Conservation (phyloP, 2,888 invertebrate genomes). For the Acanthococcus lagerstroemiae region DNA sequence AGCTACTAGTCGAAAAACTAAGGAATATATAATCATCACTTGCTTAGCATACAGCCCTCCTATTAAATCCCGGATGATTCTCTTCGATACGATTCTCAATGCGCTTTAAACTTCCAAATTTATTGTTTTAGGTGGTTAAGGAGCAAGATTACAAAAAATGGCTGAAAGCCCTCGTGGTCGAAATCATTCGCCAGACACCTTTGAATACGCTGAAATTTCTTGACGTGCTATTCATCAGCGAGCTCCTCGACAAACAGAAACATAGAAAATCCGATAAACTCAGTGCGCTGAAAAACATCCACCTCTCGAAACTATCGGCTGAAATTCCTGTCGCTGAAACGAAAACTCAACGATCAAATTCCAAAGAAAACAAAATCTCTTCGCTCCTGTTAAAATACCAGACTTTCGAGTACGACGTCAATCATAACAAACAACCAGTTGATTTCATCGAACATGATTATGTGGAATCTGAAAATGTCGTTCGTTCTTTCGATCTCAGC, state of each 20-base stretch:
- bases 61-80: too few species aligned
- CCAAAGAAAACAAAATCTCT: too few species aligned
- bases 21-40: too few species aligned
- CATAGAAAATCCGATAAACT: neutral
- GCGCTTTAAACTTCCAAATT: slow-evolving; percentile 23
- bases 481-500: neutral
- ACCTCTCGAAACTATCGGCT: neutral
- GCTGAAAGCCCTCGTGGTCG: slow-evolving; percentile 63
- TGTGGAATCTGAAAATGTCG: neutral
- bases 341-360: neutral
- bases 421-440: too few species aligned
- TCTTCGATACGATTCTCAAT: too few species aligned
- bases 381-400: too few species aligned
- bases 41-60: too few species aligned
- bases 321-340: neutral
- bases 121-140: slow-evolving; percentile 55
- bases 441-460: too few species aligned
- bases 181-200: slow-evolving; percentile 64
- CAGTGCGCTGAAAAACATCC: too few species aligned
- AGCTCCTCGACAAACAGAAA: slow-evolving; percentile 19
- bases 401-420: too few species aligned
- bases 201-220: slow-evolving; percentile 52
- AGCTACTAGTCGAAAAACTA: too few species aligned
- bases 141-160: slow-evolving; percentile 61
- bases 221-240: slow-evolving; percentile 56